Base-by-base conservation (phyloP, 2,113 vertebrate genomes). In the Cheirogaleus medius region DNA sequence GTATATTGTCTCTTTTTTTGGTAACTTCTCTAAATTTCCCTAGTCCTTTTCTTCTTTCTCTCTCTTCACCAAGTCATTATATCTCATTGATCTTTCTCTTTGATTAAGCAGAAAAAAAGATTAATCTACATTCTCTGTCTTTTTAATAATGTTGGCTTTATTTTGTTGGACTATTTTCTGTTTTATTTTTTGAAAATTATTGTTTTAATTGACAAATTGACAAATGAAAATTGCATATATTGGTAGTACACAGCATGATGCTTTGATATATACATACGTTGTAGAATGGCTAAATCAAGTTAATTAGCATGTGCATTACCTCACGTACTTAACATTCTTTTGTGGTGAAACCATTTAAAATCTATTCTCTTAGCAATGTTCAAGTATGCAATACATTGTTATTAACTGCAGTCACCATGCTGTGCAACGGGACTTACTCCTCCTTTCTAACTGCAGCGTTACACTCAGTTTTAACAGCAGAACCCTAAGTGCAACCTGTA, bases 51-150 rank as follows among this genome's bases (percentile, higher is more conserved):
- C 21, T 82, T 42, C 34, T 42, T 87, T 39, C 13, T 80, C 25
- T 76, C 12, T 86, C 54, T 39, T 87, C 29, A 66, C 32, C 52
- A 77, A 84, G 12, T 56, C 37, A 39, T 76, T 85, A 39, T 39
- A 42, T 85, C 27, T 94, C 47, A 66, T 21, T 93, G 56, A 3
- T 8, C n/a, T 68, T 74, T 74, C 49, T 87, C 42, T 91, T 71
- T 91, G 44, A 78, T 80, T 34, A 87, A 90, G 18, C 27, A 63
- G 27, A 37, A 89, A 52, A 52, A 87, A 54, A 64, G 21, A 47
- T 69, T 42, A 68, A 66, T 68, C 39, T 69, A 15, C 6, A 32
- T 34, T 87, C 88, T 85, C 42, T 92, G 49, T 47, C 58, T 25
- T 71, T 93, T 63, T 74, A 15, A 3, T 81, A 63, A 20, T 49